phyloP scores from a whole-genome alignment of 2,113 vertebrate species.

The Aleadryas rufinucha region DNA sequence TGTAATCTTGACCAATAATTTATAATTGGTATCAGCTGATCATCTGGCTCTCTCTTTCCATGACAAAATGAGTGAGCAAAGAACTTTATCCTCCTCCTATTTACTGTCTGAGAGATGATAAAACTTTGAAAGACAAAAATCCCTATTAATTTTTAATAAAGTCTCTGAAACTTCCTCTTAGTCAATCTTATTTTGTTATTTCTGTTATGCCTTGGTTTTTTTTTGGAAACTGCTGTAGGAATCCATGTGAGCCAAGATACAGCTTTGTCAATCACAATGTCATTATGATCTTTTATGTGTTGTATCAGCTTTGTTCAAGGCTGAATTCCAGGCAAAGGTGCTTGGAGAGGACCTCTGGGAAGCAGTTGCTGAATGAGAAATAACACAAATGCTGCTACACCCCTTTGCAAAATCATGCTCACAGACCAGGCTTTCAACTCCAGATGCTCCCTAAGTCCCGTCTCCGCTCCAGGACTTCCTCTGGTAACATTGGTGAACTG shows the following conservation, averaged over 20 bases:
- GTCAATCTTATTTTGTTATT: neutral
- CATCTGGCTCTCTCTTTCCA: neutral
- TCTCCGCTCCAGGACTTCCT: rapidly evolving
- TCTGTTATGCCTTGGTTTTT: neutral
- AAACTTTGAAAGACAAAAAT: constrained; percentile 1
- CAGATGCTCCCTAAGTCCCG: neutral
- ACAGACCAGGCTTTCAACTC: neutral
- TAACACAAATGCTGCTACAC: neutral
- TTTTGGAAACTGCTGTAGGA: neutral
- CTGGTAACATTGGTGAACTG: neutral
- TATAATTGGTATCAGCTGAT: constrained; percentile 54
- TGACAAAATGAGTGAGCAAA: neutral
- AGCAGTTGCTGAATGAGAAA: neutral
- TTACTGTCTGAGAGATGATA: neutral
- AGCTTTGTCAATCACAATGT: neutral
- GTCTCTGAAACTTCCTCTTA: neutral
- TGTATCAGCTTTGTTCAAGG: neutral
- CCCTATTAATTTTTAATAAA: constrained; percentile 3
- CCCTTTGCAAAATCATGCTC: neutral
- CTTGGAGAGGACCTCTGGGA: neutral
- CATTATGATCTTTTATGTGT: neutral
- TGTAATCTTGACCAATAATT: constrained; percentile 49
- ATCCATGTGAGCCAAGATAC: neutral
- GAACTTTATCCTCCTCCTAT: neutral
- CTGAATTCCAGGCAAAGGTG: neutral